Base-by-base conservation (phyloP, 1,140 invertebrate species). In the Copidosoma floridanum region DNA sequence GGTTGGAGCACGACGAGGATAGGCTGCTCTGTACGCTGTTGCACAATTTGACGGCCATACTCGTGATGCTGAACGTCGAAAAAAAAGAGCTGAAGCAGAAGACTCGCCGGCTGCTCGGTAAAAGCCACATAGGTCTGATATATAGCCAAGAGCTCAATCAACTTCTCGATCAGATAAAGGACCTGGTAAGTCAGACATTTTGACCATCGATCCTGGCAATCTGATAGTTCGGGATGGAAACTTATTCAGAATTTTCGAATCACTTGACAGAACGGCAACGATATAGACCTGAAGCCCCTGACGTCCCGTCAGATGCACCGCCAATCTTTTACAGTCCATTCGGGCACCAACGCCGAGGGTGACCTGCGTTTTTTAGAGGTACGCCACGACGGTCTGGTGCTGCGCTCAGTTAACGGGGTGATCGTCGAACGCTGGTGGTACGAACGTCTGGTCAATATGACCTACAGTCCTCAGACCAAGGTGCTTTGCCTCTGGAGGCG, bases 401-500 rank as follows among this genome's bases (percentile, higher is more conserved):
- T 99, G 51, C 84, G 97, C 57, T 94, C 94, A 40, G 90, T 94
- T 12, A 93, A 89, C 72, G 94, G 97, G 75, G 89, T 94, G 6
- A 98, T 99, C 68, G 90, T 97, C 47, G 97, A 99, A 75, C 84
- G 92, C 77, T 99, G 97, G 96, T 99, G 97, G 96, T 99, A 95
- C 82, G 97, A 99, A 75, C 84, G 96, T 52, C 83, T 99, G 21
- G 95, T 99, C 11, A 99, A 99, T 74, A 99, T 99, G 95, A 99
- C 97, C 0, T 99, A 97, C 77, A 97, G 95, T 68, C 98, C 97
- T 0, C 99, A 98, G 82, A 99, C 93, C 69, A 93, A 94, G 79
- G 92, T 99, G 14, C 82, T 99, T 46, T 99, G 97, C 81, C 84
- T 99, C 41, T 99, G 97, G 95, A 86, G 92, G 58, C 85, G 90